phyloP scores from a whole-genome alignment of 2,113 vertebrate genomes.

The Gavia stellata region DNA sequence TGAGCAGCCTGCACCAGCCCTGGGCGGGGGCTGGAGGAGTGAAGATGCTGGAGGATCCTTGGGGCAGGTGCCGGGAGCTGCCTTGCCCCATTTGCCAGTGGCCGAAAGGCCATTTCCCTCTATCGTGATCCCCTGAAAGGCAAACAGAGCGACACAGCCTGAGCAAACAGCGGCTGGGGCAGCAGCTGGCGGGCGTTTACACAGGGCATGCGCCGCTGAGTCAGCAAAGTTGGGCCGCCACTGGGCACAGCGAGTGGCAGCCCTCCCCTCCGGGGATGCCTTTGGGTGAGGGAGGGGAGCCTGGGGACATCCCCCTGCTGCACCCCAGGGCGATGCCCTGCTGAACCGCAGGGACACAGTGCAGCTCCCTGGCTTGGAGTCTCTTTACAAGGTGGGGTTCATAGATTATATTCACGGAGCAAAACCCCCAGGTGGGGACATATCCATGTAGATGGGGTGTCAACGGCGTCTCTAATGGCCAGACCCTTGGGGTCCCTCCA shows the following conservation, averaged over 20 bases:
- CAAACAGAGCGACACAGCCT: background rate
- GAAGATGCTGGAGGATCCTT: background rate
- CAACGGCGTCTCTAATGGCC: background rate
- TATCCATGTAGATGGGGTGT: rapidly evolving
- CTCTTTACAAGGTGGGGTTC: background rate
- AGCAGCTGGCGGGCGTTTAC: slow-evolving; percentile 22
- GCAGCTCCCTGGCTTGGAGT: background rate
- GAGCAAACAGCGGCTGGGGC: background rate
- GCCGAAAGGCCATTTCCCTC: slow-evolving; percentile 4
- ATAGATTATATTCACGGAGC: rapidly evolving
- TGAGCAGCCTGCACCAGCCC: background rate
- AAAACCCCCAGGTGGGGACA: background rate
- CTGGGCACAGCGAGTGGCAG: background rate
- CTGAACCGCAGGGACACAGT: rapidly evolving
- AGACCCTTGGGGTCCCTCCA: background rate
- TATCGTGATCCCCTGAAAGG: slow-evolving; percentile 14
- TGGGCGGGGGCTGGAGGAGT: background rate
- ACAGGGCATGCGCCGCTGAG: slow-evolving; percentile 21
- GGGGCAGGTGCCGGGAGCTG: background rate
- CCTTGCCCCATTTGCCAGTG: background rate
- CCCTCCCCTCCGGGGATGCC: background rate
- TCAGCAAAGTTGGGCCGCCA: background rate
- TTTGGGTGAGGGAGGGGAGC: background rate
- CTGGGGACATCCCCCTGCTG: background rate
- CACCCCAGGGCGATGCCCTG: background rate